Conservation (phyloP, 2,797 vertebrate species). For the Sebastes matsubarae region DNA sequence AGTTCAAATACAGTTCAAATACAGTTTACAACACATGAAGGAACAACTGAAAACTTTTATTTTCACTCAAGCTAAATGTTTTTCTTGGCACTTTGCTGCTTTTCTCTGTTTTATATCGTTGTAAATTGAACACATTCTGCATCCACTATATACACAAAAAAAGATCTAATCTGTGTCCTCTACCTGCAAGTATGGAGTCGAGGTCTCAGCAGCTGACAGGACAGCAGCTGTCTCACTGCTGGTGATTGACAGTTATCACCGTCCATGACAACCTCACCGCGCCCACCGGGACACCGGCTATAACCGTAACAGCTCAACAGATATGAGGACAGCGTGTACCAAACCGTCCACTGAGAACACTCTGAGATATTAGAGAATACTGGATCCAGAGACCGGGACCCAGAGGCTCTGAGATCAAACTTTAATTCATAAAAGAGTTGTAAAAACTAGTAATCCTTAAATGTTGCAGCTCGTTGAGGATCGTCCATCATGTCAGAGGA, state of each 20-base stretch:
- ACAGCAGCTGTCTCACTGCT: constrained; percentile 29
- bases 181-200: neutral
- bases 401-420: neutral
- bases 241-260: constrained; percentile 42
- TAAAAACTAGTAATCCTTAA: neutral
- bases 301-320: neutral
- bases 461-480: neutral
- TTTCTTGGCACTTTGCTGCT: neutral
- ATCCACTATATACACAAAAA: neutral
- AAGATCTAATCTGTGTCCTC: too few species aligned
- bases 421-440: neutral
- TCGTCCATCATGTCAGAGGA: neutral
- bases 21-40: neutral
- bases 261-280: neutral
- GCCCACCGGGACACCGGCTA: neutral
- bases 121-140: neutral
- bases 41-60: neutral
- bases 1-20: neutral
- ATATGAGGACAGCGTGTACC: neutral
- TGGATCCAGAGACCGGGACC: too few species aligned
- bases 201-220: constrained; percentile 37
- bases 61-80: neutral
- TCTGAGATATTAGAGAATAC: fast-evolving
- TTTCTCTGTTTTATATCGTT: neutral
- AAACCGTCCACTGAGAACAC: neutral